Percentiles rank a stretch among this genome's conserved stretches.
phyloP scores from a whole-genome alignment of 2,888 invertebrate species.

The Nomada goodeniana region DNA sequence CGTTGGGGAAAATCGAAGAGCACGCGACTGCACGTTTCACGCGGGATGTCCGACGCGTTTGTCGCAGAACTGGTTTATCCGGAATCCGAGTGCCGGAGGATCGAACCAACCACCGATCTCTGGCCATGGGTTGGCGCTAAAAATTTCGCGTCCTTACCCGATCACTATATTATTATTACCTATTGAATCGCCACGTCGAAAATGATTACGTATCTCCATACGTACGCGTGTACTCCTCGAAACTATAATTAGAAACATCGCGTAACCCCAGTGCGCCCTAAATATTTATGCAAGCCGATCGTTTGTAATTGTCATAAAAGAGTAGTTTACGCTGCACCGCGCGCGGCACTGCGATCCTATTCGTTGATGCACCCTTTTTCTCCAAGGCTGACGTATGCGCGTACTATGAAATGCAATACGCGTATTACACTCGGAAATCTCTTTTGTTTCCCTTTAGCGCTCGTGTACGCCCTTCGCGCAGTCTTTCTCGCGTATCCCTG shows the following conservation, averaged over 20 bases:
- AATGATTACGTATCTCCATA: background rate
- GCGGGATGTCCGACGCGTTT: slow-evolving; percentile 25
- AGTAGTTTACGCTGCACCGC: slow-evolving; percentile 34
- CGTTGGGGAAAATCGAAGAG: slow-evolving; percentile 9
- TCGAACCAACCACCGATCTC: slow-evolving; percentile 33
- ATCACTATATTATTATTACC: background rate
- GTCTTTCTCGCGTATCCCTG: background rate
- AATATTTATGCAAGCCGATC: slow-evolving; percentile 23
- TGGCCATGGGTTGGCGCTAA: background rate
- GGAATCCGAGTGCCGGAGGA: slow-evolving; percentile 42
- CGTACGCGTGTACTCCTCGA: too few relatives aligned
- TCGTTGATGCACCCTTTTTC: slow-evolving; percentile 5
- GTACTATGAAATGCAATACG: slow-evolving; percentile 45
- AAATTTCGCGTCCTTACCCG: slow-evolving; percentile 4
- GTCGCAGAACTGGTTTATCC: slow-evolving; percentile 56
- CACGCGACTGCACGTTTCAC: slow-evolving; percentile 14
- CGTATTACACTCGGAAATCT: slow-evolving; percentile 56
- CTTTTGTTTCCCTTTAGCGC: slow-evolving; percentile 2
- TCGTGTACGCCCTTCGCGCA: background rate
- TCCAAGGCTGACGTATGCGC: slow-evolving; percentile 1
- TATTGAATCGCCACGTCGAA: too few relatives aligned
- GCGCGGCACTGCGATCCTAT: slow-evolving; percentile 27
- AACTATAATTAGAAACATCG: background rate
- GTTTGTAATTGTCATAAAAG: slow-evolving; percentile 39
- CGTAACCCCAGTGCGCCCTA: background rate